Conservation (phyloP, 2,888 invertebrate genomes). For the Drosophila antonietae region DNA sequence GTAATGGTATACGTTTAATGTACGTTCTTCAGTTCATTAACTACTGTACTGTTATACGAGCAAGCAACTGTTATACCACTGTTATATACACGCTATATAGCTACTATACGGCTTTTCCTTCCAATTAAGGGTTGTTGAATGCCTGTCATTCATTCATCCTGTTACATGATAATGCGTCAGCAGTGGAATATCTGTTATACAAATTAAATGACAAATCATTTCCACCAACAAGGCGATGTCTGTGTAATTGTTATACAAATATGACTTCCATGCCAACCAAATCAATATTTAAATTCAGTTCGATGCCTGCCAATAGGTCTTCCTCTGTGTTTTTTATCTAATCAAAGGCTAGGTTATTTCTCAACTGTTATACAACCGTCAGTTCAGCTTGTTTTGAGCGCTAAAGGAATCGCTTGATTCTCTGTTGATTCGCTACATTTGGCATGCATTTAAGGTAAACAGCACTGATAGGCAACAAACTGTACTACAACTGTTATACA, state of each 20-base stretch:
- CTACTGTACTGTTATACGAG: no score
- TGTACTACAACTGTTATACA: slow-evolving; percentile 28
- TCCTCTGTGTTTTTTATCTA: slow-evolving; percentile 1
- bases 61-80: not conserved
- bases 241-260: not conserved
- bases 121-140: not conserved
- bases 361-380: slow-evolving; percentile 16
- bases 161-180: not conserved
- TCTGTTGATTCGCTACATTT: not conserved
- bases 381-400: not conserved
- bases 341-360: not conserved
- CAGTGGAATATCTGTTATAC: not conserved
- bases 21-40: not conserved
- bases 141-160: not conserved
- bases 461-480: slow-evolving; percentile 3
- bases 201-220: not conserved
- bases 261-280: not conserved
- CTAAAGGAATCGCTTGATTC: not conserved
- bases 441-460: slow-evolving; percentile 2
- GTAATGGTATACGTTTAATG: not conserved
- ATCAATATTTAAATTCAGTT: slow-evolving; percentile 5
- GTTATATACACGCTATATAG: not conserved
- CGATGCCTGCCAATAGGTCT: not conserved
- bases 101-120: not conserved
- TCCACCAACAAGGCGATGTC: not conserved